Conservation (phyloP, 2,113 vertebrate species). For the Ondatra zibethicus region DNA sequence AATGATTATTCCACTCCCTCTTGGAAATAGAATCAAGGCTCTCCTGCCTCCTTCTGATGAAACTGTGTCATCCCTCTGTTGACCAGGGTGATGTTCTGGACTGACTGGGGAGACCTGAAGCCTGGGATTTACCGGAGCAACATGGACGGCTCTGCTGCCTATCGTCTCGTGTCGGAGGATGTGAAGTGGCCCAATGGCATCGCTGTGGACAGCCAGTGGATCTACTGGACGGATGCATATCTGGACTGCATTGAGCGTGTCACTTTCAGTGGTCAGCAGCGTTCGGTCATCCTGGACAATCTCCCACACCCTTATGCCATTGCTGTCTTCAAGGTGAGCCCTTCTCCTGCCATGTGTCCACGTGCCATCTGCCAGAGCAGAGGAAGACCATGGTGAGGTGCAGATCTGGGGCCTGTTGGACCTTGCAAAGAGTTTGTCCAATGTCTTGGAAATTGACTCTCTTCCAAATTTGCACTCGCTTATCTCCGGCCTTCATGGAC, state of each 20-base stretch:
- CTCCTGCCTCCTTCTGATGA: background rate
- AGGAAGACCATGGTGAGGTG: fast-evolving
- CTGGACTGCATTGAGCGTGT: slow-evolving; percentile 97
- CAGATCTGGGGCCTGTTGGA: too few species aligned
- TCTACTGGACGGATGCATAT: slow-evolving; percentile 98
- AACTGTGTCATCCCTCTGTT: background rate
- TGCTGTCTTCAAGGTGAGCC: slow-evolving; percentile 95
- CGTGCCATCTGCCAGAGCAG: fast-evolving
- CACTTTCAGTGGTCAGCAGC: slow-evolving; percentile 90
- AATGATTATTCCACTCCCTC: background rate
- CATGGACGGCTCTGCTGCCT: slow-evolving; percentile 94
- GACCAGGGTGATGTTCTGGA: slow-evolving; percentile 98
- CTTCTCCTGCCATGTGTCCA: fast-evolving
- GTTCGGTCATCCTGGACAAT: slow-evolving; percentile 93
- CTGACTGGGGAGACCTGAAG: slow-evolving; percentile 96
- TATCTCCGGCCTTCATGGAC: fast-evolving
- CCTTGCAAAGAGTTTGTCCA: background rate
- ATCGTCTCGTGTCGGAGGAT: slow-evolving; percentile 91
- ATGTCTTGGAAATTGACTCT: background rate
- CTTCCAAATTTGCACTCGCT: background rate
- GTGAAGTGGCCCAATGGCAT: slow-evolving; percentile 98
- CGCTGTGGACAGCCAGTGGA: slow-evolving; percentile 93
- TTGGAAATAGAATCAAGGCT: background rate
- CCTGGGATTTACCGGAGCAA: slow-evolving; percentile 94
- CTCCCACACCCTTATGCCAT: slow-evolving; percentile 98